phyloP scores from a whole-genome alignment of 2,888 invertebrate species.

The Caenorhabditis drosophilae region DNA sequence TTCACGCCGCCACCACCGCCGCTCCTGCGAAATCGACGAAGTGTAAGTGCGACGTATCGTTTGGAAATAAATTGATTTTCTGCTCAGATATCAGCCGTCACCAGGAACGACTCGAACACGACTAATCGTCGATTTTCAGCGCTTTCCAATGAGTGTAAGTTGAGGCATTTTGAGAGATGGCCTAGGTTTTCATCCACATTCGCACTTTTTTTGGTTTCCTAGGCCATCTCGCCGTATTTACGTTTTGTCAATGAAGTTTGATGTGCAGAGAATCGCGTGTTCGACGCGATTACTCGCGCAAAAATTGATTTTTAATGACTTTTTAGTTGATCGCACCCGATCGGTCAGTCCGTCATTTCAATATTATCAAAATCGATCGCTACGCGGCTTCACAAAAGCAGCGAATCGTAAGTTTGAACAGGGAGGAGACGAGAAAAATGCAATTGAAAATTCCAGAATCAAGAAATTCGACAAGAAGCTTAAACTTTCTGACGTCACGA shows the following conservation, averaged over 20 bases:
- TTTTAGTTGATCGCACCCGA: conserved; percentile 30
- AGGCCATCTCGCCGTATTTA: background rate
- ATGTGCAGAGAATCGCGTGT: no score
- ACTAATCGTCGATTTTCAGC: conserved; percentile 25
- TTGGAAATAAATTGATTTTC: background rate
- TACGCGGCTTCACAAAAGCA: conserved; percentile 31
- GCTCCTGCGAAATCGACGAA: conserved; percentile 6
- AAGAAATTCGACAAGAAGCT: conserved; percentile 10
- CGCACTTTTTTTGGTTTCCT: no score
- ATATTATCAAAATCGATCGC: conserved; percentile 30
- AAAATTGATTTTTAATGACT: no score
- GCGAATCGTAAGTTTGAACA: conserved; percentile 28
- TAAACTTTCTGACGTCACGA: no score
- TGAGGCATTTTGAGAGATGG: background rate
- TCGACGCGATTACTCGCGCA: no score
- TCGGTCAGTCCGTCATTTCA: conserved; percentile 34
- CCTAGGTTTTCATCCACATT: conserved; percentile 10
- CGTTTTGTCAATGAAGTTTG: no score
- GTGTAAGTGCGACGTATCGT: conserved; percentile 12
- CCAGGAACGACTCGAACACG: background rate
- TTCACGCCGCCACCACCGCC: background rate
- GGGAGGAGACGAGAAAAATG: background rate
- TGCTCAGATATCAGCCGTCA: background rate
- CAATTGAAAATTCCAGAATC: conserved; percentile 17
- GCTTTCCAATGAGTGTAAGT: conserved; percentile 20